Base-by-base conservation (phyloP, 2,888 invertebrate genomes). In the Hyalella azteca region DNA sequence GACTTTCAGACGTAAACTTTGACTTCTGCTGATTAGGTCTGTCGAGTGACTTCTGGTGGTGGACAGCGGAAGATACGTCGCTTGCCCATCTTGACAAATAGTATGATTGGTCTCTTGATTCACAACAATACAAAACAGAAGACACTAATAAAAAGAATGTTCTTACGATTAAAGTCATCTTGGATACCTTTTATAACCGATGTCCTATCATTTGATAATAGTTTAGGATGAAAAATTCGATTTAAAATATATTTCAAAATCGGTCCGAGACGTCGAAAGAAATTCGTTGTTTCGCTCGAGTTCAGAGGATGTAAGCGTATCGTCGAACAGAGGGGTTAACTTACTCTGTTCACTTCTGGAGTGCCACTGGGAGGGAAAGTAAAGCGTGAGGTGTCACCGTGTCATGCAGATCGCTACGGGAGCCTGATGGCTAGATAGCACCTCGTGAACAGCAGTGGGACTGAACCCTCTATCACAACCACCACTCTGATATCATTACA, bases 61-160 rank as follows among this genome's bases (percentile, higher is more conserved):
- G 19, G 15, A 36, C 36, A 5, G 66, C 15, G 7, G 66, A 15
- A 4, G 36, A 32, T 19, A 66, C 29, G 29, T 66, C 66, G 39
- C 66, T 66, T 22, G 66, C 66, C 66, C 66, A 66, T 66, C 66
- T 66, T 5, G 66, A 66, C 66, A 66, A 36, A 36, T 66, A 66
- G 13, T 66, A 66, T 0, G 66, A 66, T 29, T 32, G 66, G n/a
- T 66, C 66, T 66, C 66, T 32, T 15, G 39, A n/a, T 26, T 29
- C 2, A 3, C 26, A 26, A 54, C n/a, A n/a, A n/a, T n/a, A n/a
- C n/a, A n/a, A n/a, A n/a, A n/a, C n/a, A n/a, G n/a, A n/a, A n/a
- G n/a, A n/a, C n/a, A n/a, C n/a, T n/a, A n/a, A n/a, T n/a, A n/a
- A n/a, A n/a, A n/a, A n/a, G n/a, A n/a, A n/a, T n/a, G n/a, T n/a